Evolutionary conservation across 2,113 vertebrate species (phyloP).

Genomic region (Triplophysa rosa): DNA sequence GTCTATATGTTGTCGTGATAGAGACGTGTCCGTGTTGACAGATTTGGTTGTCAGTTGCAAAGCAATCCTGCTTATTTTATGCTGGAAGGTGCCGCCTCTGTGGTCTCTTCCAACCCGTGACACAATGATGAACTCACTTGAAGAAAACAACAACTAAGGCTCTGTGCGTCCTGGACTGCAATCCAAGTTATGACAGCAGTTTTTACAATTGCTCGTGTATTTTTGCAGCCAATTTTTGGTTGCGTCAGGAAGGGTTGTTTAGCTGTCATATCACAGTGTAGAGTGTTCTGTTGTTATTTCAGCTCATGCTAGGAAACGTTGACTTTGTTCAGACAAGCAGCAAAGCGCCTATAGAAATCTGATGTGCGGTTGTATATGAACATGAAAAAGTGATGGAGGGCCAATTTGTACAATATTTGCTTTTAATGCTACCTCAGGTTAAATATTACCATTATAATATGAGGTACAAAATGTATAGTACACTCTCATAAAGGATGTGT

Average conservation of each 20-base stretch:
- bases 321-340: neutral
- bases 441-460: too few relatives aligned
- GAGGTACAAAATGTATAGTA: too few relatives aligned
- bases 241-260: conserved; percentile 7
- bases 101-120: neutral
- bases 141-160: conserved; percentile 24
- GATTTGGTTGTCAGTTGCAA: neutral
- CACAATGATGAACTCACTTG: conserved; percentile 9
- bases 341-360: neutral
- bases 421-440: too few relatives aligned
- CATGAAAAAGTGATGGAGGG: too few relatives aligned
- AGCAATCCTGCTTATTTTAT: neutral
- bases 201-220: conserved; percentile 14
- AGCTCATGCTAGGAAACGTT: neutral
- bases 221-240: conserved; percentile 27
- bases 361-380: too few relatives aligned
- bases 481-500: too few relatives aligned
- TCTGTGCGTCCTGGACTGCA: neutral
- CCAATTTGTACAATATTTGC: too few relatives aligned
- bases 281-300: neutral
- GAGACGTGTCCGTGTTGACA: neutral
- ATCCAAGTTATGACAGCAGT: conserved; percentile 31
- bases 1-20: neutral
- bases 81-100: neutral
- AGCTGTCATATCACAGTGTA: conserved; percentile 17